A percentile compares a stretch with the other conserved stretches of the same genome.
phyloP scores from a whole-genome alignment of 2,113 vertebrate genomes.

The Cichladusa arquata region DNA sequence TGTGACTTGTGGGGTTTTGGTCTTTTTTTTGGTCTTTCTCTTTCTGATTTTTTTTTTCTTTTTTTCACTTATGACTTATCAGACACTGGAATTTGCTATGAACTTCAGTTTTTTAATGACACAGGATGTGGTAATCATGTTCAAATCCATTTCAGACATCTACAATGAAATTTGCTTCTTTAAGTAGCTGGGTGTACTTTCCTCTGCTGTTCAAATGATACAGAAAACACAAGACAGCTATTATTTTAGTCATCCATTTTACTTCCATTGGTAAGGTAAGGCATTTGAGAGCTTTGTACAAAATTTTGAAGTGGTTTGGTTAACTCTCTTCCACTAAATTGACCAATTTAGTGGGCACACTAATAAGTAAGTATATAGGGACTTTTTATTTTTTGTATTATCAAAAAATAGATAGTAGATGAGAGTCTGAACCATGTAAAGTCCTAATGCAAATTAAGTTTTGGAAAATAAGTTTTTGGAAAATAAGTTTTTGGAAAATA shows the following conservation, averaged over 20 bases:
- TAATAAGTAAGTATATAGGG: not conserved
- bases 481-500: no score
- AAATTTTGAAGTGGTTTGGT: not conserved
- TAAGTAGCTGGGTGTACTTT: not conserved
- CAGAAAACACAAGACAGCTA: not conserved
- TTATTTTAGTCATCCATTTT: not conserved
- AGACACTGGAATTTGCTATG: not conserved
- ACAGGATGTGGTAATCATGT: not conserved
- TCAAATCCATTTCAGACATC: not conserved
- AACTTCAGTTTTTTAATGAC: not conserved
- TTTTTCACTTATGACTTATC: not conserved
- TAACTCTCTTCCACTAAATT: not conserved
- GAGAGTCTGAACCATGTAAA: not conserved
- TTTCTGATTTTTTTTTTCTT: not conserved
- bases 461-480: not conserved
- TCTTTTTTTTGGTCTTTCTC: no score
- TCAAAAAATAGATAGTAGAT: not conserved
- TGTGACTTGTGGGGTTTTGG: not conserved
- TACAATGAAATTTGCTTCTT: not conserved
- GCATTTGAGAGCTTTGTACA: not conserved
- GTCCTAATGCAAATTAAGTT: not conserved
- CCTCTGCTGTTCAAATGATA: not conserved
- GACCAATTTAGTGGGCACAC: not conserved
- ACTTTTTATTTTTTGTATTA: not conserved
- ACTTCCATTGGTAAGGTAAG: not conserved